Conservation (phyloP, 2,888 invertebrate genomes). For the Epistrophe eligans region DNA sequence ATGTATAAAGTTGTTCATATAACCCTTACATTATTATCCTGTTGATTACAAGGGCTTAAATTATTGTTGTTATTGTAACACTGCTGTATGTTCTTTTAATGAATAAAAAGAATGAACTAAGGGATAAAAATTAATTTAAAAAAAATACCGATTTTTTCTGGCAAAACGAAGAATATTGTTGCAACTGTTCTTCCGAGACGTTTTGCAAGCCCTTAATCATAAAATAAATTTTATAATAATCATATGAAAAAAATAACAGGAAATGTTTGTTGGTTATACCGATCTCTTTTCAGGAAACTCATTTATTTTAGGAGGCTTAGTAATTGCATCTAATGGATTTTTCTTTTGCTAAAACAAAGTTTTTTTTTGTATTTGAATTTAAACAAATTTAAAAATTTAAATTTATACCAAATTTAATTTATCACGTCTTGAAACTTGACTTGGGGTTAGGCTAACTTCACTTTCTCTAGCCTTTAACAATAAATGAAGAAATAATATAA, state of each 20-base stretch:
- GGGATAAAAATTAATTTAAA: background rate
- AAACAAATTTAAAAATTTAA: background rate
- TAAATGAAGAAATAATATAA: background rate
- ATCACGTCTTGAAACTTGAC: conserved; percentile 77
- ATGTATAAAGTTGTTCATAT: background rate
- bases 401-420: conserved; percentile 45
- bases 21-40: conserved; percentile 36
- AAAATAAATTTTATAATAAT: background rate
- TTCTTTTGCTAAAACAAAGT: conserved; percentile 77
- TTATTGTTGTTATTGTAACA: conserved; percentile 73
- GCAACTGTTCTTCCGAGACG: conserved; percentile 37
- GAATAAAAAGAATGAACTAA: background rate
- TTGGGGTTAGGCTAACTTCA: conserved; percentile 81
- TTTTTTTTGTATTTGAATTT: background rate
- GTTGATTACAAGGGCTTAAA: conserved; percentile 55
- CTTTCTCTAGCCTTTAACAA: conserved; percentile 77
- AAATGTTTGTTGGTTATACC: conserved; percentile 62
- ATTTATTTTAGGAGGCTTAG: conserved; percentile 78
- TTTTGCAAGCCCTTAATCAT: conserved; percentile 58
- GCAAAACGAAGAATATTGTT: background rate
- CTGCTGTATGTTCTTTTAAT: conserved; percentile 69
- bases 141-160: conserved; percentile 46
- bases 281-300: conserved; percentile 80
- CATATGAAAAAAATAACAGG: background rate
- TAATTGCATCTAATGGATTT: conserved; percentile 82